A percentile compares a stretch with the other conserved stretches of the same genome.
Conservation (phyloP, 2,797 vertebrate genomes). For the Betta splendens region DNA sequence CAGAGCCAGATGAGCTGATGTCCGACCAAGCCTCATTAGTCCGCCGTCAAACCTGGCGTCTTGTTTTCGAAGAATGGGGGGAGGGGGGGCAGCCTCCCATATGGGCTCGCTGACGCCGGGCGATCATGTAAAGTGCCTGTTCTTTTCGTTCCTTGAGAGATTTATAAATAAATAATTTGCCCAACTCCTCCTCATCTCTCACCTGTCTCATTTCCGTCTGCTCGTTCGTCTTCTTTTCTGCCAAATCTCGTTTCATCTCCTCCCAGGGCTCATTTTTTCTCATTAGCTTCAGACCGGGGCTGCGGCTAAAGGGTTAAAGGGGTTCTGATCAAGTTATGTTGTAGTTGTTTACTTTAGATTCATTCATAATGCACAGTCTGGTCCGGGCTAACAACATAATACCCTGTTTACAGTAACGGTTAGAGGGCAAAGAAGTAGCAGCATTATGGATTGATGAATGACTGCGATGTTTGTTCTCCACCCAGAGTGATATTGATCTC, state of each 20-base stretch:
- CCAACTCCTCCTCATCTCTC: constrained; percentile 56
- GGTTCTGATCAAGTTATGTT: constrained; percentile 43
- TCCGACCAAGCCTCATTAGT: constrained; percentile 60
- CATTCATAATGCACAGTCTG: constrained; percentile 56
- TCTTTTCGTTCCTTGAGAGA: constrained; percentile 41
- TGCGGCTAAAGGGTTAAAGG: constrained; percentile 36
- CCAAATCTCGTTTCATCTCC: constrained; percentile 14
- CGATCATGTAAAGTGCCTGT: constrained; percentile 62
- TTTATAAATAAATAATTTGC: constrained; percentile 66
- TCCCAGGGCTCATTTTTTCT: constrained; percentile 18
- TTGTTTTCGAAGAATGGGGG: constrained; percentile 40
- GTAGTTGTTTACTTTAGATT: constrained; percentile 42
- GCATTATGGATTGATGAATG: constrained; percentile 71
- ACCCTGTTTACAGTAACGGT: constrained; percentile 40
- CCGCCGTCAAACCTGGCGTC: constrained; percentile 50
- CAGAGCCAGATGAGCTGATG: constrained; percentile 45
- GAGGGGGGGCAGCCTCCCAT: constrained; percentile 30
- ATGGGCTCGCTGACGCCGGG: constrained; percentile 29
- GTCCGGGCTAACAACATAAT: constrained; percentile 51
- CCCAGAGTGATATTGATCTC: constrained; percentile 72
- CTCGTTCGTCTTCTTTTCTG: constrained; percentile 25
- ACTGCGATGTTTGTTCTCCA: constrained; percentile 63
- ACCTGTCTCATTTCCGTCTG: constrained; percentile 67
- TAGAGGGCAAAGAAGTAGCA: constrained; percentile 60
- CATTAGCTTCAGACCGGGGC: constrained; percentile 28